Percentiles rank a stretch among this genome's conserved stretches.
Conservation (phyloP, 2,888 invertebrate genomes). For the Agrochola litura region DNA sequence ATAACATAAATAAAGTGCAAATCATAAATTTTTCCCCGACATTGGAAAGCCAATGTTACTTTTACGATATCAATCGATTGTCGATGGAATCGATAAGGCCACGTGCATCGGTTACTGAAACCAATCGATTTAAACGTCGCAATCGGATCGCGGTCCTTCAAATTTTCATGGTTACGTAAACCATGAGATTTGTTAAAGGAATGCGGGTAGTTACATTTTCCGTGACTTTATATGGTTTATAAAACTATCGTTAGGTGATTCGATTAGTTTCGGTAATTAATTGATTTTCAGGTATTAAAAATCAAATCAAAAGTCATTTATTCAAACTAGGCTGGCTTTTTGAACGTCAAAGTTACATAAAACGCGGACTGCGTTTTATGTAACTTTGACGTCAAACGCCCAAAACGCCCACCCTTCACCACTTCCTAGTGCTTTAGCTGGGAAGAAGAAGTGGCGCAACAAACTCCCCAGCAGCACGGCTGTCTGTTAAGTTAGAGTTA, state of each 20-base stretch:
- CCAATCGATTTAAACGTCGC: constrained; percentile 67
- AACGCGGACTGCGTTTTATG: no score
- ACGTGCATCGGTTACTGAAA: constrained; percentile 63
- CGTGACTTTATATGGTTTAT: constrained; percentile 28
- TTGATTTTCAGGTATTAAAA: neutral
- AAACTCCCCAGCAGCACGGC: no score
- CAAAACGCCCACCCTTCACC: no score
- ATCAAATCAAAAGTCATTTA: no score
- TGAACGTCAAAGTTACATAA: no score
- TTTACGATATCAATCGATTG: constrained; percentile 54
- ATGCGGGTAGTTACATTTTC: constrained; percentile 35
- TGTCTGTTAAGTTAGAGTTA: no score
- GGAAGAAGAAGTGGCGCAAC: no score
- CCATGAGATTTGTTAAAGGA: constrained; percentile 22
- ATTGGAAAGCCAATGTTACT: constrained; percentile 65
- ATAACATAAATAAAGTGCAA: constrained; percentile 17
- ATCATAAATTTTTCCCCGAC: constrained; percentile 50
- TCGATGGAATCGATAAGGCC: constrained; percentile 60
- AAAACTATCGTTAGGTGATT: constrained; percentile 28
- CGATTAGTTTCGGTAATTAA: constrained; percentile 18
- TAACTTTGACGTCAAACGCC: no score
- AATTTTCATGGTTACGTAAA: constrained; percentile 58
- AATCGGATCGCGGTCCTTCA: constrained; percentile 50
- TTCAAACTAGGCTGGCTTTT: no score
- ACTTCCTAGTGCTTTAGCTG: no score